Conservation (phyloP, 2,888 invertebrate species). For the Oegoconia quadripuncta region DNA sequence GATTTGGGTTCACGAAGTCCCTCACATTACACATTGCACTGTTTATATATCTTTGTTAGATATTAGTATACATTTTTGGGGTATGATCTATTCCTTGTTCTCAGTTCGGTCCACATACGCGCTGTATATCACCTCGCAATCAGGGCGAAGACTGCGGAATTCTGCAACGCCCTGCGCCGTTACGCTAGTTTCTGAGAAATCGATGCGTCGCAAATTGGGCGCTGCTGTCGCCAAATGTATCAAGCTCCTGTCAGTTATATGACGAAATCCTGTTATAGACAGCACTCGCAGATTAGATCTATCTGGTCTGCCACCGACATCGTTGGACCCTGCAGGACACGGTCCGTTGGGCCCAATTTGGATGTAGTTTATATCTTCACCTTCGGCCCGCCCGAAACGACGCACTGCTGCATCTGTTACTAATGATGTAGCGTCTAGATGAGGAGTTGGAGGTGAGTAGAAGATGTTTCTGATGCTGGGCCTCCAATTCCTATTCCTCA, state of each 20-base stretch:
- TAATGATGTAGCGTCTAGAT: slow-evolving; percentile 32
- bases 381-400: slow-evolving; percentile 52
- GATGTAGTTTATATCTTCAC: slow-evolving; percentile 47
- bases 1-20: too few species aligned
- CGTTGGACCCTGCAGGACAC: slow-evolving; percentile 13
- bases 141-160: slow-evolving; percentile 79
- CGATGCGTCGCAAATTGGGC: slow-evolving; percentile 77
- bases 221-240: slow-evolving; percentile 81
- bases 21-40: too few species aligned
- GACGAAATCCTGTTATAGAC: slow-evolving; percentile 78
- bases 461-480: slow-evolving; percentile 9
- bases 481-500: not conserved
- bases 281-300: slow-evolving; percentile 72
- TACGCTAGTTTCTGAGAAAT: slow-evolving; percentile 83
- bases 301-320: slow-evolving; percentile 36
- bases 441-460: slow-evolving; percentile 18
- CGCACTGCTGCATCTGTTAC: slow-evolving; percentile 54
- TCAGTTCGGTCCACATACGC: slow-evolving; percentile 19
- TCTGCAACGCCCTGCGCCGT: slow-evolving; percentile 79
- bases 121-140: slow-evolving; percentile 68
- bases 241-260: slow-evolving; percentile 81
- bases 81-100: not conserved
- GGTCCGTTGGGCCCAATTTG: slow-evolving; percentile 40
- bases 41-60: too few species aligned
- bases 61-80: too few species aligned